Base-by-base conservation (phyloP, 2,113 vertebrate species). In the Rhea americana region DNA sequence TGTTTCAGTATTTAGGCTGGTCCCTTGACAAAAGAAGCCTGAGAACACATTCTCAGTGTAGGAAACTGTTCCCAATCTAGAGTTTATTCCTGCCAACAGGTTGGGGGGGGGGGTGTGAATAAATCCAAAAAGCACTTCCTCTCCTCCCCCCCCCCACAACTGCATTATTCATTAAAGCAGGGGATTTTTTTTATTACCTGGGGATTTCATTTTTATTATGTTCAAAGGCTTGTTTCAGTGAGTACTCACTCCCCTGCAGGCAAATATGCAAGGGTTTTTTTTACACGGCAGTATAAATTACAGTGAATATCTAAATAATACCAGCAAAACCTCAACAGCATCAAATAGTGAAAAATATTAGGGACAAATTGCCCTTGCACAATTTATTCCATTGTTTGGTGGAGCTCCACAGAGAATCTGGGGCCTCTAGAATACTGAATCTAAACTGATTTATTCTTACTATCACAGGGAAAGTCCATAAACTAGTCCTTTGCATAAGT, bases 181-280 rank as follows among this genome's bases (percentile, higher is more conserved):
- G 51, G n/a, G 74, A 75, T 92, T 93, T 82, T 89, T 90, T 94
- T 93, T 86, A 67, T 93, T 93, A 96, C 90, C 66, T 91, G 75
- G 94, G 61, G 86, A 96, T 96, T 96, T 89, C 24, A 43, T 79
- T 92, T 97, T 95, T 91, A 94, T 93, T 93, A 85, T 93, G 89
- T 96, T 96, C 96, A 95, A 97, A 96, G 94, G 92, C 86, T 59
- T 93, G 87, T 95, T 96, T 92, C 92, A 83, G 75, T 86, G 78
- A 96, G 83, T 21, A 47, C 51, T 94, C 73, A 86, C 87, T 92
- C 87, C 93, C 94, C 78, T 93, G 80, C 85, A 97, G 90, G 90
- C 95, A 97, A 92, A 89, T 94, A 94, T 70, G 82, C 89, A 87
- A 59, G 61, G 5, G 7, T 66, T 67, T 45, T 92, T 93, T 89